Percentiles rank a stretch among this genome's conserved stretches.
Evolutionary conservation across 2,797 vertebrate species (phyloP).

Genomic region (Sphenodon punctatus): DNA sequence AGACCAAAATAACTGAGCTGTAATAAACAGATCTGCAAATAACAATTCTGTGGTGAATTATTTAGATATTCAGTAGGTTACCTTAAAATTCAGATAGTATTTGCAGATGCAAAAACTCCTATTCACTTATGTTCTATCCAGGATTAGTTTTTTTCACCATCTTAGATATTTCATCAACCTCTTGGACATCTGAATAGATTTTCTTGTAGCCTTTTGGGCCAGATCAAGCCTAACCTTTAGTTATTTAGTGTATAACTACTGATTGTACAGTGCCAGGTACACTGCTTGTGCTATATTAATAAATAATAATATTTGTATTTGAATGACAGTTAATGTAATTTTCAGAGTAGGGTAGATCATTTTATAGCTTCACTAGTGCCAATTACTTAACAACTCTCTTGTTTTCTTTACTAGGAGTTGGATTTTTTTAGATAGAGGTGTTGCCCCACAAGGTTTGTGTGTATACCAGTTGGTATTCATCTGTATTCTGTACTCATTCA

Average conservation of each 20-base stretch:
- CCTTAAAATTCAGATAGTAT: too few species aligned
- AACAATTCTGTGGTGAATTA: too few species aligned
- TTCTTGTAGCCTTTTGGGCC: background rate
- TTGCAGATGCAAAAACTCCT: too few species aligned
- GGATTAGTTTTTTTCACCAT: background rate
- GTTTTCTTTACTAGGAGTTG: background rate
- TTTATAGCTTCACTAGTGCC: background rate
- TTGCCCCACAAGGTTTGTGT: background rate
- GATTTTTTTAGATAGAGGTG: background rate
- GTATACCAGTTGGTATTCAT: too few species aligned
- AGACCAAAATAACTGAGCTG: too few species aligned
- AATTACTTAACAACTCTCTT: background rate
- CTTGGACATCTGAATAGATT: background rate
- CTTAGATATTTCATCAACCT: background rate
- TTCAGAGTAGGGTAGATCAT: background rate
- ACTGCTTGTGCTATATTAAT: too few species aligned
- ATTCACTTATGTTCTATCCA: too few species aligned
- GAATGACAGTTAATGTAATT: background rate
- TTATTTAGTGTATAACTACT: too few species aligned
- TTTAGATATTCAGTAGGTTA: too few species aligned
- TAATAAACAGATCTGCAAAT: too few species aligned
- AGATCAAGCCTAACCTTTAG: background rate
- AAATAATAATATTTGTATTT: background rate
- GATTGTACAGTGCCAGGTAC: too few species aligned
- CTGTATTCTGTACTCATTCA: too few species aligned